Evolutionary conservation across 2,888 invertebrate genomes (phyloP), one percentile per base, ranked within the genome.

Genomic region (Entomobrya proxima): DNA sequence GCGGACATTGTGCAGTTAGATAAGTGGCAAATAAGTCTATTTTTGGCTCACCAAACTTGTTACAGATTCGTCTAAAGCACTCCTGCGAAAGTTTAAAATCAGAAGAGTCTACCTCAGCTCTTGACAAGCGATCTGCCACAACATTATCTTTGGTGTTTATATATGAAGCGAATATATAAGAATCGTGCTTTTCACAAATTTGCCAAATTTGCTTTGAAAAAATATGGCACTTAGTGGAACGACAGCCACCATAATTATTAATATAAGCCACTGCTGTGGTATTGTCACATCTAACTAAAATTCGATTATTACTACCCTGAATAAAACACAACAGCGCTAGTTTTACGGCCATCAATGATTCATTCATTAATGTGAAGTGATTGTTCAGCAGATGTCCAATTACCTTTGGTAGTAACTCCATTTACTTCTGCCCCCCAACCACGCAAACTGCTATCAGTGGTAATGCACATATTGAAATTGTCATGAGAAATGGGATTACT

Each of bases 231-330:
- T 30, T 3, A 13, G 55, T 72, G 27, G 6, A 47, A 21, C 40
- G 13, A 55, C 69, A 37, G 15, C 85, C 79, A 27, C 86, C 82
- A 24, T 58, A 72, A 2, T 50, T 69, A 44, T 86, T 86, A 30
- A 86, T 75, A 21, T 87, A 87, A 0, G 80, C 30, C 1, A 87
- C 35, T 1, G 78, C 75, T 3, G 85, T 85, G 3, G 85, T 87
- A 18, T 85, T 87, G 40, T 87, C 87, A 21, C 58, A 27, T 37
- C 85, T 11, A 0, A 50, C 18, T 15, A 84, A 24, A 5, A 84
- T 52, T 30, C 35, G 47, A 13, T 1, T 37, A 50, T 52, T 83
- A 13, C 15, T 15, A 13, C 5, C 24, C 1, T 21, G 35, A 13
- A 15, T 21, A 15, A 84, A 75, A 5, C 37, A 69, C 37, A 27